phyloP scores from a whole-genome alignment of 2,113 vertebrate species.

The Setophaga petechia region DNA sequence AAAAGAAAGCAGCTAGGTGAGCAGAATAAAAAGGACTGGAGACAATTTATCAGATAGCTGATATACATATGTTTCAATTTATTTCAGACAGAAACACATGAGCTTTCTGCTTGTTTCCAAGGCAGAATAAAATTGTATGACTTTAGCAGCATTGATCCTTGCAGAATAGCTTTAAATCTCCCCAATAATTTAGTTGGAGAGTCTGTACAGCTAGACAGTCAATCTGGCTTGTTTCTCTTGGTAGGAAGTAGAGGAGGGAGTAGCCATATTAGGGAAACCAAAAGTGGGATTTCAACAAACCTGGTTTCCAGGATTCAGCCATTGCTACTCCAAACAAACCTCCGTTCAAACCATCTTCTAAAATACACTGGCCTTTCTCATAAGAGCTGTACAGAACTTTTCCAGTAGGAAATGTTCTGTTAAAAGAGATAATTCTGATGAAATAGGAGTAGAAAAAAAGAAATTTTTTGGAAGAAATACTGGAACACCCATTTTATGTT shows the following conservation, averaged over 20 bases:
- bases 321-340: neutral
- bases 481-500: neutral
- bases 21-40: neutral
- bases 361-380: neutral
- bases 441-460: neutral
- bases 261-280: accelerated
- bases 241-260: neutral
- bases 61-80: neutral
- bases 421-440: neutral
- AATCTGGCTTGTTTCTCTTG: neutral
- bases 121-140: neutral
- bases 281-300: neutral
- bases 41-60: neutral
- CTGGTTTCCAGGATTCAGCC: neutral
- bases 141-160: neutral
- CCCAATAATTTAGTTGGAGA: neutral
- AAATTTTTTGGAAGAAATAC: neutral
- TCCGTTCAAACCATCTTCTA: neutral
- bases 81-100: neutral
- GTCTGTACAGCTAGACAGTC: neutral
- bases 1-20: neutral
- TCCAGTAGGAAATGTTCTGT: neutral
- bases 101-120: conserved; percentile 14
- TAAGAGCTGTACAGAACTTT: neutral
- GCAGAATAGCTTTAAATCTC: neutral